phyloP scores from a whole-genome alignment of 1,140 invertebrate species.

The Danaus plexippus region DNA sequence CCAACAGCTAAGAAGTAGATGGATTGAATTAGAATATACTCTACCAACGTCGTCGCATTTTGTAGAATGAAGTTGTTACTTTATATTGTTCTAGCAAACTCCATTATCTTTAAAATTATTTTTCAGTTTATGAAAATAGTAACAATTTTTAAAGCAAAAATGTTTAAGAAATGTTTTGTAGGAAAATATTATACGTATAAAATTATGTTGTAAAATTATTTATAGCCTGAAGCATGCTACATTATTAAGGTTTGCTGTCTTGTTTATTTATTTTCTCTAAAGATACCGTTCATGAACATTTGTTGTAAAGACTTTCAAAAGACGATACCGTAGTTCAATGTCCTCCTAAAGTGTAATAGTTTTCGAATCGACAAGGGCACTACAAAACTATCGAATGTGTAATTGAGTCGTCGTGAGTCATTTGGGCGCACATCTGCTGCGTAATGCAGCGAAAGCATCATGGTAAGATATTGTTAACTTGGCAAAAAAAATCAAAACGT shows the following conservation, averaged over 20 bases:
- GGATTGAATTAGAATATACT: slow-evolving; percentile 52
- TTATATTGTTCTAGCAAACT: slow-evolving; percentile 15
- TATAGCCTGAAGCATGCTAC: too few relatives aligned
- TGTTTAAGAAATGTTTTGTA: too few relatives aligned
- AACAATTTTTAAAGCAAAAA: too few relatives aligned
- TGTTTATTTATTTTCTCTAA: too few relatives aligned
- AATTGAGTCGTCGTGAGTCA: slow-evolving; percentile 68
- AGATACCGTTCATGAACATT: too few relatives aligned
- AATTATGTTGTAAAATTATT: too few relatives aligned
- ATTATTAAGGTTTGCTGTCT: too few relatives aligned
- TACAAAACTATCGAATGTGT: slow-evolving; percentile 64
- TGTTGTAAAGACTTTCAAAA: neutral
- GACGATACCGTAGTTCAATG: slow-evolving; percentile 33
- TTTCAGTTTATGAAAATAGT: too few relatives aligned
- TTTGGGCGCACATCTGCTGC: slow-evolving; percentile 53
- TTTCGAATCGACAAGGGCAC: slow-evolving; percentile 40
- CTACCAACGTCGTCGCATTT: slow-evolving; percentile 21
- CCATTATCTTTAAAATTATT: slow-evolving; percentile 13
- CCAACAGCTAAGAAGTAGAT: slow-evolving; percentile 38
- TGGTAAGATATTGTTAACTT: slow-evolving; percentile 26
- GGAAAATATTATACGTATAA: too few relatives aligned
- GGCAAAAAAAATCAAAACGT: too few relatives aligned
- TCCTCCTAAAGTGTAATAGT: slow-evolving; percentile 43
- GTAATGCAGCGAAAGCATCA: slow-evolving; percentile 33
- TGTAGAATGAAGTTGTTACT: slow-evolving; percentile 12